phyloP scores from a whole-genome alignment of 1,140 invertebrate species.

The Neodiprion virginianus region DNA sequence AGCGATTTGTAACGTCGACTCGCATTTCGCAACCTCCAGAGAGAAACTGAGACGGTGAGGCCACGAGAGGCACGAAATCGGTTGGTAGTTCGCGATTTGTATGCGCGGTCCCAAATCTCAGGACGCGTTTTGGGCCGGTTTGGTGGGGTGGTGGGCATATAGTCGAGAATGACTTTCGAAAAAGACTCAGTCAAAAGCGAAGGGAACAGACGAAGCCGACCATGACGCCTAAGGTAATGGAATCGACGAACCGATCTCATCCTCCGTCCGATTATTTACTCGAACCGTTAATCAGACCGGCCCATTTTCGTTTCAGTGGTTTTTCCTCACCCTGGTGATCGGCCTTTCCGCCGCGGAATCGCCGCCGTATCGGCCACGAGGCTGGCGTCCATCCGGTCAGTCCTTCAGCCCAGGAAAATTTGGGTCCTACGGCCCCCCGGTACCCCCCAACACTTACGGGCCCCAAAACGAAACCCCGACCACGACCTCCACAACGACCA shows the following conservation, averaged over 20 bases:
- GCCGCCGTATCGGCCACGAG: constrained; percentile 43
- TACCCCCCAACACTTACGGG: constrained; percentile 36
- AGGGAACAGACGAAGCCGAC: background rate
- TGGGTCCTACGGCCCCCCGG: constrained; percentile 32
- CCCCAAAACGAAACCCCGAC: constrained; percentile 30
- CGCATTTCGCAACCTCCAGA: background rate
- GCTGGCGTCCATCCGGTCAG: constrained; percentile 49
- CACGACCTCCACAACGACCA: constrained; percentile 33
- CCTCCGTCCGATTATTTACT: background rate
- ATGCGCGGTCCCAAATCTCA: background rate
- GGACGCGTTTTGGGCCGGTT: background rate
- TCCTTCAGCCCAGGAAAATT: constrained; percentile 31
- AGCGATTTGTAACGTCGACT: no score
- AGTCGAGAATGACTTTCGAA: background rate
- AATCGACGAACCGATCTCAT: background rate
- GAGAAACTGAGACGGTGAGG: background rate
- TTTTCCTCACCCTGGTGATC: constrained; percentile 28
- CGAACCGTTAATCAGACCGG: background rate
- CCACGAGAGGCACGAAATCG: background rate
- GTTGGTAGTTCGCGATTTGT: background rate
- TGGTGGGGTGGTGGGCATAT: background rate
- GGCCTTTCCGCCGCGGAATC: constrained; percentile 34
- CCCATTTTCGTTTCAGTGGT: constrained; percentile 21
- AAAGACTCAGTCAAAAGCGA: background rate
- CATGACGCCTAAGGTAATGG: background rate